Evolutionary conservation across 2,113 vertebrate genomes (phyloP).

Genomic region (Oreotragus oreotragus): DNA sequence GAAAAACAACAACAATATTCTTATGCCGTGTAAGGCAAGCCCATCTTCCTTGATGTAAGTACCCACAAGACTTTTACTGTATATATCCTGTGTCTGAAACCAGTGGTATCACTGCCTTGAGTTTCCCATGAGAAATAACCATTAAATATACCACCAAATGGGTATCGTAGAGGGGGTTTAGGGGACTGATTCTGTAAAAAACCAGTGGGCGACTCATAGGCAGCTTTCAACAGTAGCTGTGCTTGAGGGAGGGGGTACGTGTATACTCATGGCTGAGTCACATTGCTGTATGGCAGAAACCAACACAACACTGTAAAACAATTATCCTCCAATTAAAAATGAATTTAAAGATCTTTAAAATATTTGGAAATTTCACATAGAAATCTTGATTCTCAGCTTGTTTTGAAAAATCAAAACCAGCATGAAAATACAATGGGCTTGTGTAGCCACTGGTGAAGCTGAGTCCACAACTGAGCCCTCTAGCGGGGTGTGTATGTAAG

Average conservation of each 20-base stretch:
- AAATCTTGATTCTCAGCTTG: not conserved
- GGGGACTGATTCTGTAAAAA: not conserved
- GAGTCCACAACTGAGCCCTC: not conserved
- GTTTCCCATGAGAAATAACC: not conserved
- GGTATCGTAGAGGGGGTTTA: not conserved
- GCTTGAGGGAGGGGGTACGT: not conserved
- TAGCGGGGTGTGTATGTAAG: fast-evolving
- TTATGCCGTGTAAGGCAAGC: not conserved
- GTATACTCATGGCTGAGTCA: not conserved
- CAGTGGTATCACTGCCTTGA: not conserved
- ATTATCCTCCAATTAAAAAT: not conserved
- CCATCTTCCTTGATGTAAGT: not conserved
- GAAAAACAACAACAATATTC: not conserved
- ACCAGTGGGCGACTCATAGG: not conserved
- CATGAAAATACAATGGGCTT: not conserved
- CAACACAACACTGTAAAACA: not conserved
- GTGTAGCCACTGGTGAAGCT: not conserved
- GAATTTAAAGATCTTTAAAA: not conserved
- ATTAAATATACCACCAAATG: not conserved
- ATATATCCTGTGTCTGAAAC: not conserved
- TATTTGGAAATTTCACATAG: not conserved
- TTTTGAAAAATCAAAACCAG: not conserved
- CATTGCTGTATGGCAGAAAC: not conserved
- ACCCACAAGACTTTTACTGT: not conserved
- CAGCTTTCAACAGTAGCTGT: not conserved